Conservation (phyloP, 2,888 invertebrate species). For the Ophion costatus region DNA sequence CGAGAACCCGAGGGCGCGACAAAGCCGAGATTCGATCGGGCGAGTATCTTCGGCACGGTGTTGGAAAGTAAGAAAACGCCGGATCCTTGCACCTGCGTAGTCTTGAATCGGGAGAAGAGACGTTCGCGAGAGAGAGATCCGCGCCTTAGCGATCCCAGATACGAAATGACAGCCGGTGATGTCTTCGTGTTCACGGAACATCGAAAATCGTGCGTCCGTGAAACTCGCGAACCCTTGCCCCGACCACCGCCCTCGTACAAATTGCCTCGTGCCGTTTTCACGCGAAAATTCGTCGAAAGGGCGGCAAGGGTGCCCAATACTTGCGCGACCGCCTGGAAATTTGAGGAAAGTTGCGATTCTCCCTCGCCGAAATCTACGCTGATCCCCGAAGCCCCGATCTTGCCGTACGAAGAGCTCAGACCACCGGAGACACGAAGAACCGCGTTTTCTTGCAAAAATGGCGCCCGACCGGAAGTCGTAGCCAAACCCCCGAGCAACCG, state of each 20-base stretch:
- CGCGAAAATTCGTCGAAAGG: slow-evolving; percentile 55
- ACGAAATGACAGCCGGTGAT: slow-evolving; percentile 66
- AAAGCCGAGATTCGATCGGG: slow-evolving; percentile 51
- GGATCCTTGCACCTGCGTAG: slow-evolving; percentile 40
- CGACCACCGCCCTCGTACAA: slow-evolving; percentile 64
- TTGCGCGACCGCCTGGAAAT: slow-evolving; percentile 36
- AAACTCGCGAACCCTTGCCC: slow-evolving; percentile 59
- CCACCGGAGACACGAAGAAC: slow-evolving; percentile 55
- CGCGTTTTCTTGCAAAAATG: slow-evolving; percentile 63
- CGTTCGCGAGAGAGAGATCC: slow-evolving; percentile 64
- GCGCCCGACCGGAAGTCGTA: slow-evolving; percentile 52
- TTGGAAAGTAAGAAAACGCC: slow-evolving; percentile 9
- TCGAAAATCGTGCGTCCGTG: not conserved
- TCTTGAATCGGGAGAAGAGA: slow-evolving; percentile 26
- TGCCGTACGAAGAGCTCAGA: slow-evolving; percentile 69
- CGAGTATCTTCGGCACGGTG: slow-evolving; percentile 36
- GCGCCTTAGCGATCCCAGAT: slow-evolving; percentile 69
- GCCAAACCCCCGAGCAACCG: slow-evolving; percentile 23
- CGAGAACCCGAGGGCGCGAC: slow-evolving; percentile 25
- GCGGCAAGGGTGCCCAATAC: slow-evolving; percentile 17
- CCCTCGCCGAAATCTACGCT: slow-evolving; percentile 53
- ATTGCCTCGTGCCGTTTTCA: slow-evolving; percentile 66
- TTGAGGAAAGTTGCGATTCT: slow-evolving; percentile 23
- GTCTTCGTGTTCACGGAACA: slow-evolving; percentile 65
- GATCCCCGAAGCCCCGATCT: slow-evolving; percentile 36